phyloP scores from a whole-genome alignment of 2,797 vertebrate species.

The Typhlichthys eigenmanni region DNA sequence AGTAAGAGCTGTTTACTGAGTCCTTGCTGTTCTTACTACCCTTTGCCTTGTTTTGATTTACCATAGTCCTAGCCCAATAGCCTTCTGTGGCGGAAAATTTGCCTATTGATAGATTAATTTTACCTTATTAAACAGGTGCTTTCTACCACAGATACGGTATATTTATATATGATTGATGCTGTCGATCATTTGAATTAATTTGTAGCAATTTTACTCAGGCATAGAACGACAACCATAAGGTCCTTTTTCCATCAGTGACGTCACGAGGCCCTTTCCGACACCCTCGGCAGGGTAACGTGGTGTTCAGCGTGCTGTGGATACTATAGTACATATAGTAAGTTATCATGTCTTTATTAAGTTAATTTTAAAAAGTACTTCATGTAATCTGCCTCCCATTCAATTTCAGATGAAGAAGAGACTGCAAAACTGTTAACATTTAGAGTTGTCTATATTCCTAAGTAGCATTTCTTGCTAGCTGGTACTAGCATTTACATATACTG shows the following conservation, averaged over 20 bases:
- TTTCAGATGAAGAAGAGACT: neutral
- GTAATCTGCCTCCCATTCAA: neutral
- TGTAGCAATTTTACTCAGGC: slow-evolving; percentile 59
- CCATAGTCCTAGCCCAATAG: too few species aligned
- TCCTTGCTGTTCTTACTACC: too few species aligned
- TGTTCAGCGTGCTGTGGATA: neutral
- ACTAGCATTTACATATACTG: too few species aligned
- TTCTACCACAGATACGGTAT: too few species aligned
- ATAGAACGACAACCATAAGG: slow-evolving; percentile 20
- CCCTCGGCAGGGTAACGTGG: slow-evolving; percentile 62
- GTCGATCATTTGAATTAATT: neutral
- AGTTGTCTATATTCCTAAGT: neutral
- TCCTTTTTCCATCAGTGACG: slow-evolving; percentile 47
- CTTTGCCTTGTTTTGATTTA: too few species aligned
- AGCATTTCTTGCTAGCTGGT: slow-evolving; percentile 41
- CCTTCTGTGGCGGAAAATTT: too few species aligned
- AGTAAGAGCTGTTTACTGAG: too few species aligned
- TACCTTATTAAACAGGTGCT: too few species aligned
- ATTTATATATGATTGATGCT: too few species aligned
- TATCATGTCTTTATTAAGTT: neutral
- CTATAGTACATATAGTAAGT: slow-evolving; percentile 15
- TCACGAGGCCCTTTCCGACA: slow-evolving; percentile 28
- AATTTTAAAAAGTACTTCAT: neutral
- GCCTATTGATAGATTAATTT: too few species aligned
- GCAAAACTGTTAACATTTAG: slow-evolving; percentile 25